Percentiles rank a stretch among this genome's conserved stretches.
phyloP scores from a whole-genome alignment of 1,140 invertebrate genomes.

The Plodia interpunctella region DNA sequence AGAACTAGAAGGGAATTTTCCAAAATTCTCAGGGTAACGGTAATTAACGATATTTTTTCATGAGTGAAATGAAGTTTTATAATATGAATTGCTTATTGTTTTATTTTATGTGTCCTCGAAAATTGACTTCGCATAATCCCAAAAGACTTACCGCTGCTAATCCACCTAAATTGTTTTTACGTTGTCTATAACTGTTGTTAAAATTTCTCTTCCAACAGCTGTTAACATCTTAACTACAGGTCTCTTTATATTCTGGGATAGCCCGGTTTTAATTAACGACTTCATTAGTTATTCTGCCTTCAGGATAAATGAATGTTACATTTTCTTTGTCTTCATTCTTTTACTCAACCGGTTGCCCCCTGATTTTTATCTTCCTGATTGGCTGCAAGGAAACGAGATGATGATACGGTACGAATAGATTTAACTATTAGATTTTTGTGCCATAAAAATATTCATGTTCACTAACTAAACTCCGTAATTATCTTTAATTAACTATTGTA shows the following conservation, averaged over 20 bases:
- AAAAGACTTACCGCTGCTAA: too few relatives aligned
- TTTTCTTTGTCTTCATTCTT: constrained; percentile 12
- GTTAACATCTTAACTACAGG: constrained; percentile 39
- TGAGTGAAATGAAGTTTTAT: too few relatives aligned
- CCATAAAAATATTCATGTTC: too few relatives aligned
- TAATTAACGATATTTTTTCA: too few relatives aligned
- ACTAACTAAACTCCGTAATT: too few relatives aligned
- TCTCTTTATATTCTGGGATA: constrained; percentile 41
- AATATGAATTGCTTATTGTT: too few relatives aligned
- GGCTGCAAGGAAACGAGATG: background rate
- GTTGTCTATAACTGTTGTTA: constrained; percentile 14
- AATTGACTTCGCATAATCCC: too few relatives aligned
- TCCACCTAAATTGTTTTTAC: constrained; percentile 9
- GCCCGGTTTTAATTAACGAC: constrained; percentile 44
- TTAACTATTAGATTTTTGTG: too few relatives aligned
- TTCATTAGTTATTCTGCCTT: constrained; percentile 39
- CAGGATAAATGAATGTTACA: constrained; percentile 26
- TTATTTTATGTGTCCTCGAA: too few relatives aligned
- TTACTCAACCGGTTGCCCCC: constrained; percentile 7
- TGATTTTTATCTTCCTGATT: constrained; percentile 10
- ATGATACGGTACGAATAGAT: background rate
- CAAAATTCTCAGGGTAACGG: too few relatives aligned
- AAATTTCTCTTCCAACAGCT: constrained; percentile 35
- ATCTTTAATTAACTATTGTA: too few relatives aligned
- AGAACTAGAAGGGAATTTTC: too few relatives aligned